Evolutionary conservation across 2,888 invertebrate genomes (phyloP), one percentile per base, ranked within the genome.

Genomic region (Drosophila dives): DNA sequence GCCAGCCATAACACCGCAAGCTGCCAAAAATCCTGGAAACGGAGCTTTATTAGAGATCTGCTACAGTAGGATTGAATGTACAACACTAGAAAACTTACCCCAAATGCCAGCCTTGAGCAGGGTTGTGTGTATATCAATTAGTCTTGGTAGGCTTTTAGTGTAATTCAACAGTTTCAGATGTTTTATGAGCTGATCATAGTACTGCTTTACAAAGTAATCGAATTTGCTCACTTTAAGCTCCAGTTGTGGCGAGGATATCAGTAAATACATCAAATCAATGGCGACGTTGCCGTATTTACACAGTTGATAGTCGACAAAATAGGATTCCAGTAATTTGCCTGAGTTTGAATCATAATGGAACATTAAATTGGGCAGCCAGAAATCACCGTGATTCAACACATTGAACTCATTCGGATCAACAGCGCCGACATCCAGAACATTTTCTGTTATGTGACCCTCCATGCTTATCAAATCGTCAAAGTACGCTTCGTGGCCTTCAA

Each of bases 301-400:
- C 53, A 83, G 45, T 73, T 91, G 90, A 66, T 78, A 86, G 54
- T 91, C 90, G 12, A 91, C 83, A 34, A 90, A 77, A 17, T 72
- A 73, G 0, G 76, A 71, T 26, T 91, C 82, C 17, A 60, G 23
- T 10, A 91, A 72, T 17, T 84, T 77, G 0, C 86, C 87, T 8
- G 72, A 33, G 0, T 69, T 77, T 42, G 60, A 10, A 60, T 89
- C 81, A 54, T 91, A 82, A 15, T 78, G 78, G 50, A 91, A 91
- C 91, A 92, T 91, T 4, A 91, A 77, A 54, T 92, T 92, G 50
- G 91, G 91, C 4, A 80, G 64, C 91, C 91, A 91, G 61, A 86
- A 87, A 66, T 91, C 91, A 2, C 89, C 90, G 61, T 91, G 91
- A 70, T 91, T 92, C 0, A 91, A 54, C 11, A 90, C 91, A 79